Evolutionary conservation across 2,888 invertebrate species (phyloP).

Genomic region (Amiota communis): DNA sequence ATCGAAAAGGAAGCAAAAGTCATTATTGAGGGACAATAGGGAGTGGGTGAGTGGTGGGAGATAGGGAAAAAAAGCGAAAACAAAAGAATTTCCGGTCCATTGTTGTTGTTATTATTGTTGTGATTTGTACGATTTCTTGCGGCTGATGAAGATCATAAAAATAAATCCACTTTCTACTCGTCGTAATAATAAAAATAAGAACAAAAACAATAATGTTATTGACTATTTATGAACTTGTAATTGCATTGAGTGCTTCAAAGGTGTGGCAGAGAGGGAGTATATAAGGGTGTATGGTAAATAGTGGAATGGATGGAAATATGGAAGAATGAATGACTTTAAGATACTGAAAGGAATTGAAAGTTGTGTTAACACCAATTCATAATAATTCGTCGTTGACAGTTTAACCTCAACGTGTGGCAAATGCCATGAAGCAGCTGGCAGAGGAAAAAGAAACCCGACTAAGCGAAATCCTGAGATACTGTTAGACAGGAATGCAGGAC

Average conservation of each 20-base stretch:
- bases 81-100: conserved; percentile 25
- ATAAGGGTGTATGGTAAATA: background rate
- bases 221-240: conserved; percentile 48
- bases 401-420: conserved; percentile 58
- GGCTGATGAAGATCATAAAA: conserved; percentile 52
- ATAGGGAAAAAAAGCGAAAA: conserved; percentile 54
- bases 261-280: background rate
- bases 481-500: background rate
- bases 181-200: conserved; percentile 17
- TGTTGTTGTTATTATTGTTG: conserved; percentile 49
- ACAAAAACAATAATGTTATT: conserved; percentile 45
- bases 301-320: background rate
- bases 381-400: conserved; percentile 68
- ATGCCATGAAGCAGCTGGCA: conserved; percentile 18
- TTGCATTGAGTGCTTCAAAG: conserved; percentile 28
- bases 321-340: conserved; percentile 13
- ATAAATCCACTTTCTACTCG: conserved; percentile 55
- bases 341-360: conserved; percentile 38
- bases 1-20: background rate
- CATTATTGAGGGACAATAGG: background rate
- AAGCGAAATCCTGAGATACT: conserved; percentile 37
- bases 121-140: conserved; percentile 51
- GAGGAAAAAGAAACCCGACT: background rate
- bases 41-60: conserved; percentile 1
- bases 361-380: conserved; percentile 68